phyloP scores from a whole-genome alignment of 53 echinoderm and acorn worm species.

The Temnopleurus reevesii region DNA sequence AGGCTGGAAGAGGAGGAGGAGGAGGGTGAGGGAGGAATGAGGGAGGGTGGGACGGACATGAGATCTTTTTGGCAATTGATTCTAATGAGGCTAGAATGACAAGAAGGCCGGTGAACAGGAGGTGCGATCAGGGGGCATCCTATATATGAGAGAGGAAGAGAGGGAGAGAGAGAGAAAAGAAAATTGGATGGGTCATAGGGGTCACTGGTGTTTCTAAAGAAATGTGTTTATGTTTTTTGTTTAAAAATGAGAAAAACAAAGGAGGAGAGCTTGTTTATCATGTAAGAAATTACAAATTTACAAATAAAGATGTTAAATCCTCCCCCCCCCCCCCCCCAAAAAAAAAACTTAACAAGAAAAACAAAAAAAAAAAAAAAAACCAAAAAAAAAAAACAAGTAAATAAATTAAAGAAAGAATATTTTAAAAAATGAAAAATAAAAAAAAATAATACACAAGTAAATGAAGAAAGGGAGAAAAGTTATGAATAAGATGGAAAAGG shows the following conservation, averaged over 20 bases:
- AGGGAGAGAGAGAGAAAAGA: background rate
- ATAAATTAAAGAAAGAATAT: background rate
- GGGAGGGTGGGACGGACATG: slow-evolving; percentile 25
- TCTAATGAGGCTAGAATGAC: slow-evolving; percentile 56
- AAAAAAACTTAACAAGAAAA: background rate
- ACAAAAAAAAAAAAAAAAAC: background rate
- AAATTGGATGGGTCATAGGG: background rate
- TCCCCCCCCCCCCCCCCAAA: too few species aligned
- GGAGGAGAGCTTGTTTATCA: background rate
- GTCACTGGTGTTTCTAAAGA: background rate
- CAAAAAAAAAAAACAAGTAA: background rate
- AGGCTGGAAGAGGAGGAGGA: too few species aligned
- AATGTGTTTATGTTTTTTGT: too few species aligned
- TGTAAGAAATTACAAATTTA: too few species aligned
- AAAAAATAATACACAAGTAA: too few species aligned
- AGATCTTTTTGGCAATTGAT: slow-evolving; percentile 56
- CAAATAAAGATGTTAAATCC: too few species aligned
- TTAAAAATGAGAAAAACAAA: too few species aligned
- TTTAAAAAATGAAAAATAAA: too few species aligned
- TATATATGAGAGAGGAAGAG: background rate
- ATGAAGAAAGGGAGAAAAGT: background rate
- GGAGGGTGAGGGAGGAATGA: background rate
- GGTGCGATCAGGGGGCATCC: background rate
- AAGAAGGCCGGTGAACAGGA: slow-evolving; percentile 35
- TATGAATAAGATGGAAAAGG: too few species aligned